Evolutionary conservation across 2,888 invertebrate species (phyloP), one percentile per base, ranked within the genome.

Genomic region (Platerodrilus igneus): DNA sequence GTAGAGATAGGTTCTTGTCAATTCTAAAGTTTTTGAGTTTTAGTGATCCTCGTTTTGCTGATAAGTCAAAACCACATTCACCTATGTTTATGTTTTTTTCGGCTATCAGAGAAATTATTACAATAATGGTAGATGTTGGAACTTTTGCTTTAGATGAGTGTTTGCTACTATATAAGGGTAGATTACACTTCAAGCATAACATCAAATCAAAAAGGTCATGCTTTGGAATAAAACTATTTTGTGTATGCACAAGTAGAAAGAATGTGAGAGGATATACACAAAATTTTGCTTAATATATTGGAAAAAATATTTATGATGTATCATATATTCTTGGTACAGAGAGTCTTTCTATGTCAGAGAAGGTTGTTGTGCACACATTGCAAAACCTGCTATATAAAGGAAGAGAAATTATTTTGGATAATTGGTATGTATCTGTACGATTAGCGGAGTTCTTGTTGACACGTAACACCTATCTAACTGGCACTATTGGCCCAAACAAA

Each of bases 281-380:
- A 4, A 21, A 31, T 11, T 31, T 31, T 14, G 10, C 4, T 5
- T 13, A n/a, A 5, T 31, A 21, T n/a, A 31, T 31, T 13, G 21
- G 31, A 21, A 31, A 31, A 21, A 15, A 20, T 3, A 31, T 31
- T 10, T 15, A 29, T n/a, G n/a, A n/a, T n/a, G n/a, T n/a, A n/a
- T n/a, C n/a, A n/a, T n/a, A n/a, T n/a, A n/a, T n/a, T n/a, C n/a
- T n/a, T n/a, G n/a, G n/a, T n/a, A n/a, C n/a, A n/a, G n/a, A n/a
- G n/a, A n/a, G n/a, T n/a, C n/a, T n/a, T n/a, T n/a, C 11, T 10
- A 29, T 29, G 29, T 29, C 29, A 4, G 29, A 18, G 19, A 9
- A n/a, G 13, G 28, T 28, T 17, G n/a, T n/a, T n/a, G 28, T 28
- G n/a, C 7, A 19, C 14, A 5, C 19, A 1, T 10, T 17, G 7